A percentile compares a stretch with the other conserved stretches of the same genome.
These are phyloP conservation scores for Arenaria interpres DNA, from an alignment of 2,113 vertebrate species.

Conservation along the genomic window DNA sequence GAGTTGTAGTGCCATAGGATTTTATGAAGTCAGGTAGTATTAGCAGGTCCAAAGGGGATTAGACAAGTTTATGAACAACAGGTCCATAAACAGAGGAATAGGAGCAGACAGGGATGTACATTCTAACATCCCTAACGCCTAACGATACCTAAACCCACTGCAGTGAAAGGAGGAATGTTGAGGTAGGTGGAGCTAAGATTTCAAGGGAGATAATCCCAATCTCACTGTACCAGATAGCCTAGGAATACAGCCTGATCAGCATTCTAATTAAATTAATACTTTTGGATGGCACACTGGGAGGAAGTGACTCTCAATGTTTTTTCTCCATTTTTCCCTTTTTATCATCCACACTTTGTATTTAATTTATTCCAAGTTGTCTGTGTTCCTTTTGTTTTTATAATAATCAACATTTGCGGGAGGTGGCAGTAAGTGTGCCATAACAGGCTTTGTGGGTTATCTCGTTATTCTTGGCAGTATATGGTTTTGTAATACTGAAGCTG, in stretches of 20 bases:
- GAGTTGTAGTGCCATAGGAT: not conserved
- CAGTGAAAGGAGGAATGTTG: not conserved
- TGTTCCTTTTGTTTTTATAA: not conserved
- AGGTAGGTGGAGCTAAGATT: not conserved
- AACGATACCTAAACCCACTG: not conserved
- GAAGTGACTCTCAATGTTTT: not conserved
- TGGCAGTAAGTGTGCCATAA: not conserved
- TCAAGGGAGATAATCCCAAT: not conserved
- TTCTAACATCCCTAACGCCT: not conserved
- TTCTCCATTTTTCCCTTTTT: not conserved
- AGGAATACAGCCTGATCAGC: not conserved
- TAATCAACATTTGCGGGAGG: not conserved
- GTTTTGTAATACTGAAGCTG: not conserved
- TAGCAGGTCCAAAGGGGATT: not conserved
- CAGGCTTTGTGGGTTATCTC: not conserved
- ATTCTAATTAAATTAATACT: not conserved
- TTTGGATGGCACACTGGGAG: not conserved
- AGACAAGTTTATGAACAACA: not conserved
- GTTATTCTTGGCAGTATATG: not conserved
- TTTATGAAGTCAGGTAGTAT: not conserved
- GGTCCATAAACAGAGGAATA: not conserved
- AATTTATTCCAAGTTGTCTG: not conserved
- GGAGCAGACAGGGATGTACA: not conserved
- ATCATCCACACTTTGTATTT: not conserved
- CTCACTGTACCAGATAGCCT: not conserved